phyloP scores from a whole-genome alignment of 1,140 invertebrate species.

The Drosophila aff. region DNA sequence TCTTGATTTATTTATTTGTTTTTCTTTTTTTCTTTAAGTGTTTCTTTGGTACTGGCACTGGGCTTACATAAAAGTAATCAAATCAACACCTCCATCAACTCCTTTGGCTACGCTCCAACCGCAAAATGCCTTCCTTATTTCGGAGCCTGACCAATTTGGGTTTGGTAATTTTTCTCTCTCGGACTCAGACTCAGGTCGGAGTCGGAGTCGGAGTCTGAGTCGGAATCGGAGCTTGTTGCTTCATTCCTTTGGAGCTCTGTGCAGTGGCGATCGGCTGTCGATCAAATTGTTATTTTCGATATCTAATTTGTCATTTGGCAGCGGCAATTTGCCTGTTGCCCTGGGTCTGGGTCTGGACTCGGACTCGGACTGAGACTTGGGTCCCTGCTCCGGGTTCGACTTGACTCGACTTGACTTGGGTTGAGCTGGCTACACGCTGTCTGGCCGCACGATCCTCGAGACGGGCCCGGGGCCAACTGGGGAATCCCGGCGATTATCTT shows the following conservation, averaged over 20 bases:
- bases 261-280: slow-evolving; percentile 80
- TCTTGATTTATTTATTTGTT: neutral
- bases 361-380: neutral
- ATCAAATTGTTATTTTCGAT: slow-evolving; percentile 83
- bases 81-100: slow-evolving; percentile 85
- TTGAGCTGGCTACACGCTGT: slow-evolving; percentile 69
- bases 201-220: neutral
- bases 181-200: neutral
- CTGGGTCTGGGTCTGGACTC: slow-evolving; percentile 20
- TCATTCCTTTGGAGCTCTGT: slow-evolving; percentile 15
- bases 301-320: slow-evolving; percentile 84
- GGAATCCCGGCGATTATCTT: slow-evolving; percentile 84
- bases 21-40: neutral
- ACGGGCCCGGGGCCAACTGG: slow-evolving; percentile 68
- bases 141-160: slow-evolving; percentile 57
- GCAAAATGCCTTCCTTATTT: slow-evolving; percentile 81
- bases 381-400: slow-evolving; percentile 19
- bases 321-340: slow-evolving; percentile 51
- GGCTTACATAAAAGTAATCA: slow-evolving; percentile 85
- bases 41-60: slow-evolving; percentile 1
- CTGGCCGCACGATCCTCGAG: slow-evolving; percentile 74
- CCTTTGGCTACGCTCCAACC: slow-evolving; percentile 66
- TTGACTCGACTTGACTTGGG: slow-evolving; percentile 13
- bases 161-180: slow-evolving; percentile 61
- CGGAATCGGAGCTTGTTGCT: neutral